Evolutionary conservation across 2,113 vertebrate species (phyloP), one percentile per base, ranked within the genome.

Genomic region (Peromyscus maniculatus): DNA sequence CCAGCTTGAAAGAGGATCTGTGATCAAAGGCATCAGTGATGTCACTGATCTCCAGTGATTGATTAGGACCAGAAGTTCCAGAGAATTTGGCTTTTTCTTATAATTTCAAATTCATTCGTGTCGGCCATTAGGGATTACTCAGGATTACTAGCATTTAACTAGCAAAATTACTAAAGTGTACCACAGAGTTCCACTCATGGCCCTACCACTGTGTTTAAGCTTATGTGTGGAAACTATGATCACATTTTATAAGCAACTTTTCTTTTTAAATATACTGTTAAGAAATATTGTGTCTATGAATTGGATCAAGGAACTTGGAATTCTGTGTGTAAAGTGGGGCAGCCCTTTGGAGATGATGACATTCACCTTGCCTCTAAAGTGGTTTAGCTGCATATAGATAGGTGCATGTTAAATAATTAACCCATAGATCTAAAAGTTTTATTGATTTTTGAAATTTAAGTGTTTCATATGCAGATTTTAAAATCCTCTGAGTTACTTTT

Each of bases 41-140:
- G 99, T 99, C 99, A 99, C 98, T 99, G 99, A 99, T 99, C 99
- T 99, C 98, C 99, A 98, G 98, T 99, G 99, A 99, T 99, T 99
- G 99, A 99, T 99, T 99, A 99, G 98, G 99, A 99, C 99, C 99
- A 99, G 99, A 99, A 99, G 98, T 99, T 99, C 97, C 98, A 98
- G 98, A 99, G 98, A 97, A 92, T 98, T 98, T 89, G 1, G 92
- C 96, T 92, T 98, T 98, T 97, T 91, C 95, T 98, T 98, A 98
- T 99, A 94, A 16, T 95, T 98, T 98, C 95, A 97, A 91, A 98
- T 98, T 98, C 97, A 97, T 98, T 98, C 98, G 93, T 97, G 95
- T 93, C 97, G n/a, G 82, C 93, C 89, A 91, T 97, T 97, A 97
- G 89, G 62, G 62, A 19, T 91, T 87, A 79, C 80, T 90, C 43